Conservation (phyloP, 2,888 invertebrate genomes). For the Slavum lentiscoides region DNA sequence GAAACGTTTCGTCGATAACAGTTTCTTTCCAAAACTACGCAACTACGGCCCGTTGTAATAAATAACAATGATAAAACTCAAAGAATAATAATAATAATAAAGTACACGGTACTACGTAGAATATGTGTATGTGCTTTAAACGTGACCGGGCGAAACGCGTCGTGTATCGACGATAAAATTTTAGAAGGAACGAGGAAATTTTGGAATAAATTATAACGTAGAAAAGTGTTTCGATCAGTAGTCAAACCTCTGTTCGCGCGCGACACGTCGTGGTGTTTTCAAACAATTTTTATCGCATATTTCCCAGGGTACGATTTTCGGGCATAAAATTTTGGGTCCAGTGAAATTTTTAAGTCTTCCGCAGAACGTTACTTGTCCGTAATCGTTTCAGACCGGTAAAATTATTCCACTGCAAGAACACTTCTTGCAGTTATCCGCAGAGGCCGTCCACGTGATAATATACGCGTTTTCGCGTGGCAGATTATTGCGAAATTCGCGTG, state of each 20-base stretch:
- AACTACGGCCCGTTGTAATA: not conserved
- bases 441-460: not conserved
- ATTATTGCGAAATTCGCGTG: not conserved
- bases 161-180: no score
- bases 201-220: not conserved
- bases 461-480: constrained; percentile 1
- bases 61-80: not conserved
- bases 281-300: not conserved
- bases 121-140: no score
- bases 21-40: not conserved
- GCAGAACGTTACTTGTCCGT: not conserved
- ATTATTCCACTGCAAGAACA: not conserved
- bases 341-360: not conserved
- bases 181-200: no score
- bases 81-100: not conserved
- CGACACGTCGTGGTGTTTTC: not conserved
- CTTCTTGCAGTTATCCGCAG: not conserved
- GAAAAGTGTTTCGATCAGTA: not conserved
- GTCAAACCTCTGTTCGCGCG: not conserved
- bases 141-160: no score
- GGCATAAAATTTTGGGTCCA: not conserved
- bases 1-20: not conserved
- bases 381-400: not conserved
- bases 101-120: not conserved
- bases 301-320: not conserved